Evolutionary conservation across 2,888 invertebrate genomes (phyloP), one percentile per base, ranked within the genome.

Genomic region (Stratiomys singularior): DNA sequence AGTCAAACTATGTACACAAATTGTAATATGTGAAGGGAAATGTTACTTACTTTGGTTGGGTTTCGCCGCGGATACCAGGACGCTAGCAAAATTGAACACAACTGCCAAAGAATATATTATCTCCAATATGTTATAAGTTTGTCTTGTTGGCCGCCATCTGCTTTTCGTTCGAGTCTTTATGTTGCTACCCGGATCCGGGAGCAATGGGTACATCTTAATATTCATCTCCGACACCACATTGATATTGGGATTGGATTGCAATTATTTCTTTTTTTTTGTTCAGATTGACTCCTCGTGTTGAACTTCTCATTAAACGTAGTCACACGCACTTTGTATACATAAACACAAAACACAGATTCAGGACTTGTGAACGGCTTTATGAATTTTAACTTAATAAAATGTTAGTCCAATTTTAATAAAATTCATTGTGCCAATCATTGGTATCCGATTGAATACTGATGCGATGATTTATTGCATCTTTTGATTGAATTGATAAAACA

Each of bases 41-140:
- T 37, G 9, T 9, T 76, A 77, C 80, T 80, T 76, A 80, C 80
- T 74, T 69, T 79, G 79, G 76, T 76, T 78, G 60, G 78, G 76
- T 52, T 64, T 66, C 15, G 76, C 79, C 15, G 69, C 78, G 44
- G 15, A 7, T 13, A 46, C 63, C 13, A 25, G 46, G 9, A 37
- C 2, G 7, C 28, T n/a, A 21, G 25, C 15, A 18, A n/a, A 27
- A 64, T 64, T 63, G 64, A 76, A 64, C 2, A 27, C n/a, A 13
- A 76, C n/a, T 23, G 74, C 60, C 37, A 74, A 37, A 15, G n/a
- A 30, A 46, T 37, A 74, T 58, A 74, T 66, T 30, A 52, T 18
- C 27, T 27, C 25, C 23, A 47, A 18, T 60, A 56, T 56, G 77
- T 27, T 23, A 69, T 47, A 60, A 47, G 60, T 69, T 47, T 72